Evolutionary conservation across 2,113 vertebrate genomes (phyloP).

Genomic region (Toxotes jaculatrix): DNA sequence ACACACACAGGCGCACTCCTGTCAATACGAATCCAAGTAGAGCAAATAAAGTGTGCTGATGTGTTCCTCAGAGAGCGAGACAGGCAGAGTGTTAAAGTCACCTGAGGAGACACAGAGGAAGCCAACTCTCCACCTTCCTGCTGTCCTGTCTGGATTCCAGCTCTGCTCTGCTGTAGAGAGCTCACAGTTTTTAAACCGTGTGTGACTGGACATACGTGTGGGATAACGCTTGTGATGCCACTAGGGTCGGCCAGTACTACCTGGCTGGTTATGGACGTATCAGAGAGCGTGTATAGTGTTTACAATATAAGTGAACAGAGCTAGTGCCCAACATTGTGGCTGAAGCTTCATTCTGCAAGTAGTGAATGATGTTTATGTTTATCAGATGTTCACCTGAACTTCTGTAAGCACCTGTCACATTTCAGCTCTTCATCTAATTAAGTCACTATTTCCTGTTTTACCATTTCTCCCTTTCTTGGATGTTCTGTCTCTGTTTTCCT

Average conservation of each 20-base stretch:
- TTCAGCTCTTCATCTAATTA: no score
- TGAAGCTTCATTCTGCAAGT: no score
- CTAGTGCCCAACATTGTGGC: not conserved
- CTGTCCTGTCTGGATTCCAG: slow-evolving; percentile 3
- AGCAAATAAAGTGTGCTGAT: slow-evolving; percentile 43
- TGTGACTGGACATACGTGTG: not conserved
- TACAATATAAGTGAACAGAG: not conserved
- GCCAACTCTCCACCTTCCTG: slow-evolving; percentile 6
- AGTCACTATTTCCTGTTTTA: no score
- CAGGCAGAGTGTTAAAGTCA: slow-evolving; percentile 20
- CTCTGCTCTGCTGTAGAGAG: not conserved
- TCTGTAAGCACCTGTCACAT: no score
- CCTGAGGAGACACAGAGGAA: slow-evolving; percentile 15
- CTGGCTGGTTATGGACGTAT: not conserved
- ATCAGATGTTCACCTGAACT: no score
- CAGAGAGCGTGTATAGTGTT: not conserved
- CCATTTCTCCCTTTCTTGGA: not conserved
- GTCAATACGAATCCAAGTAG: slow-evolving; percentile 22
- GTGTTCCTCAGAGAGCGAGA: slow-evolving; percentile 24
- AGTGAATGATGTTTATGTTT: not conserved
- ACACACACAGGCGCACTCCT: not conserved
- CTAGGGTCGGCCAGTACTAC: not conserved
- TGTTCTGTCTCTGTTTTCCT: not conserved
- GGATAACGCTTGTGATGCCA: not conserved
- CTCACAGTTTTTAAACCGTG: not conserved